Percentiles rank a stretch among this genome's conserved stretches.
These are phyloP conservation scores for Origma solitaria DNA, from an alignment of 2,113 vertebrate genomes.

Conservation along the genomic window DNA sequence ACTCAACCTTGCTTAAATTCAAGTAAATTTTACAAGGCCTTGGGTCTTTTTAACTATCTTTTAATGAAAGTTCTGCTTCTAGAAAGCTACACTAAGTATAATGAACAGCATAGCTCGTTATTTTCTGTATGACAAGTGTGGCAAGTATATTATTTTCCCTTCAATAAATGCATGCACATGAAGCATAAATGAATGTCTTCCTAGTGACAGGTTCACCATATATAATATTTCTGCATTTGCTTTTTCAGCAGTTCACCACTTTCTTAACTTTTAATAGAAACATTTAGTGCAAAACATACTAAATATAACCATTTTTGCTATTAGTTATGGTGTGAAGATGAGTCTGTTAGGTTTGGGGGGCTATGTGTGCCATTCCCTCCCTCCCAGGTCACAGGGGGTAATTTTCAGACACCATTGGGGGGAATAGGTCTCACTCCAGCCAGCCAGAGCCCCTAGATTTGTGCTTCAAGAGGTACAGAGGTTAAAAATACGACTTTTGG, in stretches of 20 bases:
- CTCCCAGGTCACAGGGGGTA: neutral
- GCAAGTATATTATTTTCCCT: neutral
- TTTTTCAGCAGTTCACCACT: neutral
- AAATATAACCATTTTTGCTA: neutral
- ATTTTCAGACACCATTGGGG: neutral
- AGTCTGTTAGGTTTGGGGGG: neutral
- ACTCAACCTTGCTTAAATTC: neutral
- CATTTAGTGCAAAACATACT: neutral
- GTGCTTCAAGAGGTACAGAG: neutral
- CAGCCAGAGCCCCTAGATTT: accelerated
- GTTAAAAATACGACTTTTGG: neutral
- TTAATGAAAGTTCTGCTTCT: neutral
- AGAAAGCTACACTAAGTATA: neutral
- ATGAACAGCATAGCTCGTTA: neutral
- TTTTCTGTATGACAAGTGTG: neutral
- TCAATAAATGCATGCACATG: neutral
- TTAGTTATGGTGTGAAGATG: neutral
- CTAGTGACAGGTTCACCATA: neutral
- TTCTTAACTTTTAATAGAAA: neutral
- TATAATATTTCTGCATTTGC: neutral
- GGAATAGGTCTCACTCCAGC: neutral
- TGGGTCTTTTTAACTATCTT: accelerated
- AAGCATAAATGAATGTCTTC: neutral
- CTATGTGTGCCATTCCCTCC: neutral
- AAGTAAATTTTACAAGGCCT: neutral